phyloP scores from a whole-genome alignment of 53 echinoderm and acorn worm genomes.

The Crossaster papposus region DNA sequence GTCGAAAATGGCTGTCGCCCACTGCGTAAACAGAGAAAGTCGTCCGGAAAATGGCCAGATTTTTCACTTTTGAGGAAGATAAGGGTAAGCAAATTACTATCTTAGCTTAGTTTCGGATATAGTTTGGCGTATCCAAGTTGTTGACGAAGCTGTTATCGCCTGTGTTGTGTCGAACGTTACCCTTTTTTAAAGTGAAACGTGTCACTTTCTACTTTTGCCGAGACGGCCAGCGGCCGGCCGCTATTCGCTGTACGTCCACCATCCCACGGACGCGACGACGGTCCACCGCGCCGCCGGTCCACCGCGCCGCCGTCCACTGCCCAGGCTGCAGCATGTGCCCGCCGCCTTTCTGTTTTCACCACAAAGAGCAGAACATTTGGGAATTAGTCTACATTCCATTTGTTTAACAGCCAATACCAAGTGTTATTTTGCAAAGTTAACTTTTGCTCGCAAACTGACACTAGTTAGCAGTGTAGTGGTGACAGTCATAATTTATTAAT shows the following conservation, averaged over 20 bases:
- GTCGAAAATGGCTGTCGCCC: slow-evolving; percentile 83
- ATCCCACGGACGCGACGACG: background rate
- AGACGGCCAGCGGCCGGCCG: too few species aligned
- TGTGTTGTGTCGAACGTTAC: background rate
- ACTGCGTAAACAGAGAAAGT: slow-evolving; percentile 76
- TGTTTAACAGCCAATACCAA: too few species aligned
- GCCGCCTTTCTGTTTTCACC: background rate
- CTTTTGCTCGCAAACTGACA: too few species aligned
- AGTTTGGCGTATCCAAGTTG: slow-evolving; percentile 53
- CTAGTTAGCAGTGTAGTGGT: too few species aligned
- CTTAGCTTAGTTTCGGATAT: slow-evolving; percentile 50
- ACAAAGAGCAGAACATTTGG: background rate
- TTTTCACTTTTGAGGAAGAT: slow-evolving; percentile 74
- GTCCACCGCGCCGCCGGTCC: too few species aligned
- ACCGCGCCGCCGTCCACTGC: background rate
- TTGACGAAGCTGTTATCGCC: slow-evolving; percentile 54
- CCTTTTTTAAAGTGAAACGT: slow-evolving; percentile 73
- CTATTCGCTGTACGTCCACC: too few species aligned
- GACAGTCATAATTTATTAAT: too few species aligned
- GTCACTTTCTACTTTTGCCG: slow-evolving; percentile 62
- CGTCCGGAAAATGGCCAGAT: slow-evolving; percentile 81
- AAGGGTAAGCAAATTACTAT: slow-evolving; percentile 67
- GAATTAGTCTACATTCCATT: background rate
- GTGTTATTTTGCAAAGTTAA: too few species aligned
- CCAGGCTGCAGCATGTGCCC: background rate